Evolutionary conservation across 2,888 invertebrate genomes (phyloP).

Genomic region (Trachelus troglodyta): DNA sequence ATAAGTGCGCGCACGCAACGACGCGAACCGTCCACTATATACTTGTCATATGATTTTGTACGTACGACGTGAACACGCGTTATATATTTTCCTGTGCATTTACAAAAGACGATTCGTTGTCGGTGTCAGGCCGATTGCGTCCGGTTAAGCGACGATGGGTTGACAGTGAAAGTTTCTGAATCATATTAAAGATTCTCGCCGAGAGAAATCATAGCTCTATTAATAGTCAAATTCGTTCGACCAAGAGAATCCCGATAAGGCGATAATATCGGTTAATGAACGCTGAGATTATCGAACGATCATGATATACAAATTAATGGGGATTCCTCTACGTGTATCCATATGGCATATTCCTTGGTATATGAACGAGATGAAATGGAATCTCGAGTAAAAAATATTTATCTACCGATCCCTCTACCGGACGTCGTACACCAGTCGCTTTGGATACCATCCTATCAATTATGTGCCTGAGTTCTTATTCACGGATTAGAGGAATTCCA

Average conservation of each 20-base stretch:
- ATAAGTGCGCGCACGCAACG: constrained; percentile 41
- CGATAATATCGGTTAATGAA: constrained; percentile 36
- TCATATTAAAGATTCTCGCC: constrained; percentile 48
- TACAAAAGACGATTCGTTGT: not conserved
- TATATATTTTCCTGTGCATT: not conserved
- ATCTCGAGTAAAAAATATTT: not conserved
- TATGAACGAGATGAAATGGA: not conserved
- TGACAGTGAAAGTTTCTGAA: constrained; percentile 60
- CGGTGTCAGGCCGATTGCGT: not conserved
- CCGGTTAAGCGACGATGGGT: constrained; percentile 35
- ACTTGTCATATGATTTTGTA: not conserved
- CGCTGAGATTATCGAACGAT: not conserved
- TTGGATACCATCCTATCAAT: not conserved
- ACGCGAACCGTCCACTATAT: not conserved
- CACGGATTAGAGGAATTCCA: not conserved
- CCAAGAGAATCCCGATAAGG: constrained; percentile 37
- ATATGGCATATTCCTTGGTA: not conserved
- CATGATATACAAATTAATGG: not conserved
- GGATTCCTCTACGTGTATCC: not conserved
- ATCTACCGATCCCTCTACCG: not conserved
- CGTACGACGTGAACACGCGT: not conserved
- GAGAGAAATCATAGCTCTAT: constrained; percentile 33
- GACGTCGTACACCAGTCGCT: not conserved
- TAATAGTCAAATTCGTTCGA: constrained; percentile 42
- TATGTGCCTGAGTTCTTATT: not conserved